Evolutionary conservation across 1,140 invertebrate species (phyloP).

Genomic region (Drosophila mojavensis): DNA sequence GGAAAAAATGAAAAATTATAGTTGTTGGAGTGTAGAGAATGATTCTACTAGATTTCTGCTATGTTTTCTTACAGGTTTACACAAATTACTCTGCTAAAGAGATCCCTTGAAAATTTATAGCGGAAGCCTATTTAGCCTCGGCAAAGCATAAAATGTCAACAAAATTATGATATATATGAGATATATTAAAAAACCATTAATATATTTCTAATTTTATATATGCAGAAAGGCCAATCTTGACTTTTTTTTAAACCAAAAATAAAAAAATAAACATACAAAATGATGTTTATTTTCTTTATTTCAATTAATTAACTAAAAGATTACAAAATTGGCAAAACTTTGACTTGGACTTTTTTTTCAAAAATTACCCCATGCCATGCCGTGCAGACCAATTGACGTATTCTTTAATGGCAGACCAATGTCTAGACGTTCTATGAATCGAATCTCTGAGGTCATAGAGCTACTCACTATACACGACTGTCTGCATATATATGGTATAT

Average conservation of each 20-base stretch:
- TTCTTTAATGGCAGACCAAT: conserved; percentile 65
- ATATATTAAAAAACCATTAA: too few relatives aligned
- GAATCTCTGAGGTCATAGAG: conserved; percentile 71
- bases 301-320: conserved; percentile 3
- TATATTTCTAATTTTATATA: background rate
- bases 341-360: conserved; percentile 10
- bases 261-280: too few relatives aligned
- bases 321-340: conserved; percentile 49
- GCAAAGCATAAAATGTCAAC: background rate
- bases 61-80: too few relatives aligned
- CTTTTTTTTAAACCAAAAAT: too few relatives aligned
- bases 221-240: background rate
- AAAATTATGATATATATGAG: background rate
- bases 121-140: background rate
- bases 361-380: conserved; percentile 41
- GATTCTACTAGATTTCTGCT: too few relatives aligned
- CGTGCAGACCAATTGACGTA: conserved; percentile 69
- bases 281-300: background rate
- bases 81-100: too few relatives aligned
- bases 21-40: too few relatives aligned
- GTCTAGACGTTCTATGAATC: conserved; percentile 65
- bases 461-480: conserved; percentile 43
- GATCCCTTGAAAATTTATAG: background rate
- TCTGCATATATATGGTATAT: background rate
- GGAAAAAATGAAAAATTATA: too few relatives aligned